Percentiles rank a stretch among this genome's conserved stretches.
Conservation (phyloP, 1,140 invertebrate species). For the Dreissena rostriformis region DNA sequence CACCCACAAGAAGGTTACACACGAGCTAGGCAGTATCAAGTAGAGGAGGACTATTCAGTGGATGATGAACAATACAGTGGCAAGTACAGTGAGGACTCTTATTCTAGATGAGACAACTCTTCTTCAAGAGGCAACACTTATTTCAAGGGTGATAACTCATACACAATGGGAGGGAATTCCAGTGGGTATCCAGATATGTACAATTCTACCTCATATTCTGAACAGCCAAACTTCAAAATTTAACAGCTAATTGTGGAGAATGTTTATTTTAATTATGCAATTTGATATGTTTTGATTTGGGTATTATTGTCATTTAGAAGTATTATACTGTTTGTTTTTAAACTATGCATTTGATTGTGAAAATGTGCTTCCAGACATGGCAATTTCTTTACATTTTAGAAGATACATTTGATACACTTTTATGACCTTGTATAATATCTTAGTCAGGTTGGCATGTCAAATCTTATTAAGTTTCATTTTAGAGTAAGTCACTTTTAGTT, state of each 20-base stretch:
- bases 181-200: constrained; percentile 22
- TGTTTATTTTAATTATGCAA: too few relatives aligned
- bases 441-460: too few relatives aligned
- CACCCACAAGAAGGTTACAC: neutral
- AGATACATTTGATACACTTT: too few relatives aligned
- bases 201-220: constrained; percentile 37
- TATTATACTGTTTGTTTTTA: too few relatives aligned
- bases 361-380: too few relatives aligned
- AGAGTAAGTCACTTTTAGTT: too few relatives aligned
- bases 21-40: neutral
- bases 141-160: neutral
- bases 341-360: too few relatives aligned
- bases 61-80: neutral
- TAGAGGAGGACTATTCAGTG: neutral
- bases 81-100: neutral
- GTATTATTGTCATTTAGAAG: too few relatives aligned
- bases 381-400: too few relatives aligned
- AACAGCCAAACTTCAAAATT: constrained; percentile 50
- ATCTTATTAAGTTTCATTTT: too few relatives aligned
- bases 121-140: constrained; percentile 5
- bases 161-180: neutral
- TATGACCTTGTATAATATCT: too few relatives aligned
- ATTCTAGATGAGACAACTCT: neutral
- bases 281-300: too few relatives aligned
- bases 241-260: neutral